Conservation (phyloP, 2,797 vertebrate genomes). For the Manis javanica region DNA sequence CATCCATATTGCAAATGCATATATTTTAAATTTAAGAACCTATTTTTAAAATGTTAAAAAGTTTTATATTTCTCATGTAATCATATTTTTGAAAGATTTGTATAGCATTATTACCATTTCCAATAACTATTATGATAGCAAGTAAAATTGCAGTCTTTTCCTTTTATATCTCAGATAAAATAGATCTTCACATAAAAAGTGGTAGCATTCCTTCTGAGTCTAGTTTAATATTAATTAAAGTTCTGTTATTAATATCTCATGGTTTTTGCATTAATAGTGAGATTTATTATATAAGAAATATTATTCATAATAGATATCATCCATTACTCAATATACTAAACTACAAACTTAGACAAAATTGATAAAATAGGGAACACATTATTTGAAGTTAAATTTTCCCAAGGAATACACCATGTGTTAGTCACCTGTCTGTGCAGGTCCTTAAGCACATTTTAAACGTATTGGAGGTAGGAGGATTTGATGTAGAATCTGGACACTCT, state of each 20-base stretch:
- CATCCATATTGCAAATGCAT: conserved; percentile 22
- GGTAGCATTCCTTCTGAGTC: background rate
- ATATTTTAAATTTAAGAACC: background rate
- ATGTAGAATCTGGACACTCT: background rate
- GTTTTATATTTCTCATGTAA: conserved; percentile 36
- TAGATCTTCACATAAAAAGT: background rate
- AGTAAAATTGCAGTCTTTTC: conserved; percentile 21
- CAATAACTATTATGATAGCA: background rate
- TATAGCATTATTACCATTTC: background rate
- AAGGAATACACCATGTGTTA: background rate
- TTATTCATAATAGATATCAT: background rate
- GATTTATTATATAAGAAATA: conserved; percentile 25
- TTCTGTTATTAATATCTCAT: conserved; percentile 3
- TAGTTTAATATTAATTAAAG: conserved; percentile 8
- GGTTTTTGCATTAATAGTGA: background rate
- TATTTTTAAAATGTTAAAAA: conserved; percentile 45
- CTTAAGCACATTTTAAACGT: conserved; percentile 33
- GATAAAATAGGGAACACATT: background rate
- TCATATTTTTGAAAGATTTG: background rate
- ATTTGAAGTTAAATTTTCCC: background rate
- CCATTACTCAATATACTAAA: conserved; percentile 41
- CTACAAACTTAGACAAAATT: background rate
- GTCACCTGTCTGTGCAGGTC: background rate
- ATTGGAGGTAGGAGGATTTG: background rate
- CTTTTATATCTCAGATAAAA: conserved; percentile 23